Conservation (phyloP, 37 sponge, comb jelly and placozoan species). For the Spongilla lacustris region DNA sequence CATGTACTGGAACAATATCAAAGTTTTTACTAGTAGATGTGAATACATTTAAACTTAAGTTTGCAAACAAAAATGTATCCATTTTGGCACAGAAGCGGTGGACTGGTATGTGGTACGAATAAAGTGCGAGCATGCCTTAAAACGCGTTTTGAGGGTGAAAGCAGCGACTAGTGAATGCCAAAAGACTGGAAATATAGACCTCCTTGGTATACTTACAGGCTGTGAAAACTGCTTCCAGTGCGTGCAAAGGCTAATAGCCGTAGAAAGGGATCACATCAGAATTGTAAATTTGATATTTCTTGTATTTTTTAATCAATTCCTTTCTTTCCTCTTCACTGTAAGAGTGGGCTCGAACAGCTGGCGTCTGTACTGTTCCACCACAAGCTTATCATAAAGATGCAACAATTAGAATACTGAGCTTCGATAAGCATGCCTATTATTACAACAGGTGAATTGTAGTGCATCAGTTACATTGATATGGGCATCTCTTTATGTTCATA, state of each 20-base stretch:
- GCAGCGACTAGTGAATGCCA: slow-evolving; percentile 18
- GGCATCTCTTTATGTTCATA: no score
- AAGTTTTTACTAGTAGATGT: background rate
- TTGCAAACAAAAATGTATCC: no score
- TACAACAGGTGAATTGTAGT: no score
- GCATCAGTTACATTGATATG: no score
- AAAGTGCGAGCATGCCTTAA: background rate
- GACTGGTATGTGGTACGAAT: slow-evolving; percentile 32
- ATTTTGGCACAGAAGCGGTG: slow-evolving; percentile 10
- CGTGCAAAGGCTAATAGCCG: background rate
- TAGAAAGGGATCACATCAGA: slow-evolving; percentile 18
- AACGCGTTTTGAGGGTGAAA: slow-evolving; percentile 35
- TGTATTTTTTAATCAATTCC: background rate
- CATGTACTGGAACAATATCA: slow-evolving; percentile 4
- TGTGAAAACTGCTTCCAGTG: background rate
- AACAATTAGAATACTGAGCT: background rate
- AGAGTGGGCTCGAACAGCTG: slow-evolving; percentile 41
- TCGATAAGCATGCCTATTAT: background rate
- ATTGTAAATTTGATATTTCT: background rate
- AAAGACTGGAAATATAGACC: slow-evolving; percentile 38
- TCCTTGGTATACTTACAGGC: slow-evolving; percentile 3
- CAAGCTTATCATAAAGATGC: slow-evolving; percentile 15
- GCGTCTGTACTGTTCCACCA: slow-evolving; percentile 8
- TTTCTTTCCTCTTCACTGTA: background rate
- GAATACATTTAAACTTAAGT: background rate